These are phyloP conservation scores for Platypus cylindrus DNA, from an alignment of 2,888 invertebrate genomes.

Conservation along the genomic window DNA sequence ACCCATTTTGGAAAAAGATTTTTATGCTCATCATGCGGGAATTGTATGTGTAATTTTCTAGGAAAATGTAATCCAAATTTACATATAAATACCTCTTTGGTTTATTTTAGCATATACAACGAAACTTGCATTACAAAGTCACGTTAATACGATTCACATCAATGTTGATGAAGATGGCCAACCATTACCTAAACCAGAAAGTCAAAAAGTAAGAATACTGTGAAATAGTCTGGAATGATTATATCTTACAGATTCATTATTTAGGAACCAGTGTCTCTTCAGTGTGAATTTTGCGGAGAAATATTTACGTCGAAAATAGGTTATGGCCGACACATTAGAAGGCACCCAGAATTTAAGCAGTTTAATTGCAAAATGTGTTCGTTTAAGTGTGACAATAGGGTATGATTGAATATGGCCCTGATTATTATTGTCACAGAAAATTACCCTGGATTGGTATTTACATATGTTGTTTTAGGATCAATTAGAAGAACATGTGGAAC, in stretches of 20 bases:
- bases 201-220: no score
- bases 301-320: slow-evolving; percentile 14
- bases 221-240: no score
- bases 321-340: slow-evolving; percentile 13
- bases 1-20: slow-evolving; percentile 16
- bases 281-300: slow-evolving; percentile 16
- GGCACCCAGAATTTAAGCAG: slow-evolving; percentile 13
- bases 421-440: background rate
- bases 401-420: slow-evolving; percentile 1
- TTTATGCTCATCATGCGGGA: slow-evolving; percentile 14
- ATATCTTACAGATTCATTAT: no score
- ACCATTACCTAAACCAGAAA: slow-evolving; percentile 13
- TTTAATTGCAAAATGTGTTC: slow-evolving; percentile 15
- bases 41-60: slow-evolving; percentile 11
- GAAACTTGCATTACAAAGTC: slow-evolving; percentile 13
- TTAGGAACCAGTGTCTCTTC: slow-evolving; percentile 13
- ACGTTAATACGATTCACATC: slow-evolving; percentile 12
- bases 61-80: no score
- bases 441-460: no score
- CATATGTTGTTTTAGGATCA: slow-evolving; percentile 14
- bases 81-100: slow-evolving; percentile 1
- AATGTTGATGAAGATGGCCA: slow-evolving; percentile 13
- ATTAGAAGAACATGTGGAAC: slow-evolving; percentile 13
- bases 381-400: slow-evolving; percentile 12
- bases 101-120: slow-evolving; percentile 14